A percentile compares a stretch with the other conserved stretches of the same genome.
These are phyloP conservation scores for Cotesia glomerata DNA, from an alignment of 1,140 invertebrate species.

Conservation along the genomic window DNA sequence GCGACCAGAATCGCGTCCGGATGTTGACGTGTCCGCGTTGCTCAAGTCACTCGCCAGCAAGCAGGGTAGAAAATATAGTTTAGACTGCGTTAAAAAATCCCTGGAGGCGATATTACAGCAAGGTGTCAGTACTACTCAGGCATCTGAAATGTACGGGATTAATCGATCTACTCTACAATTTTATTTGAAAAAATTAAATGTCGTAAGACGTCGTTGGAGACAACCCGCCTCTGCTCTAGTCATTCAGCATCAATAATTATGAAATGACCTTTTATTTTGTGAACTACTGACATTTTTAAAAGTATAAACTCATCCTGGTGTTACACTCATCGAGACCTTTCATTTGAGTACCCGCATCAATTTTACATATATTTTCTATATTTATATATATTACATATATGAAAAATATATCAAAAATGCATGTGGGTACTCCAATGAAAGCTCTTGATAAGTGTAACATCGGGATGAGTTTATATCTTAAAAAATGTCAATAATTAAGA, in stretches of 20 bases:
- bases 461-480: background rate
- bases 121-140: slow-evolving; percentile 64
- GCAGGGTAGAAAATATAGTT: slow-evolving; percentile 63
- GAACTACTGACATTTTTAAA: no score
- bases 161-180: slow-evolving; percentile 66
- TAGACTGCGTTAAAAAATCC: slow-evolving; percentile 62
- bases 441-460: no score
- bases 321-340: no score
- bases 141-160: slow-evolving; percentile 65
- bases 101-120: slow-evolving; percentile 65
- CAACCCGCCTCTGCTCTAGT: slow-evolving; percentile 34
- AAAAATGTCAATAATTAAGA: no score
- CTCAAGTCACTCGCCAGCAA: slow-evolving; percentile 60
- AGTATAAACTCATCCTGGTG: no score
- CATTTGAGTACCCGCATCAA: no score
- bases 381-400: no score
- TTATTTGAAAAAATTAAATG: slow-evolving; percentile 67
- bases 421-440: no score
- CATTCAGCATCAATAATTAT: slow-evolving; percentile 17
- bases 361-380: no score
- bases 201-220: slow-evolving; percentile 57
- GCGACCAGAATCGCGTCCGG: slow-evolving; percentile 44
- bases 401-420: no score
- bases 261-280: no score
- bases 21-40: slow-evolving; percentile 58